A percentile compares a stretch with the other conserved stretches of the same genome.
Evolutionary conservation across 92 coral and sea anemone species (phyloP).

Genomic region (Epizoanthus fatuus): DNA sequence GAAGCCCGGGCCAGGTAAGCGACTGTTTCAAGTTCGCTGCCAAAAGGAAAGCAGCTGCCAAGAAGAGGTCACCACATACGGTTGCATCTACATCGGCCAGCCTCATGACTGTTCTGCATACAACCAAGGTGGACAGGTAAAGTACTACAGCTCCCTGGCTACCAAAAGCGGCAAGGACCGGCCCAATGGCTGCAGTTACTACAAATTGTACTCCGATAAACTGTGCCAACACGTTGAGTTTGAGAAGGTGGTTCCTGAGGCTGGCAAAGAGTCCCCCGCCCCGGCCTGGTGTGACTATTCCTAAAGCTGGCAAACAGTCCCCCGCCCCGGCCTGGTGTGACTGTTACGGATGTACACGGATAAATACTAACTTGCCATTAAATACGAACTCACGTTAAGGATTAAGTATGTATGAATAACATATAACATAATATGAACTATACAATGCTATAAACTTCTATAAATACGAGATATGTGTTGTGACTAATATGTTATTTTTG

Average conservation of each 20-base stretch:
- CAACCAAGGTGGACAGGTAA: not conserved
- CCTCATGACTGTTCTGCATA: conserved; percentile 23
- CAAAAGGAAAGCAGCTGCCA: not conserved
- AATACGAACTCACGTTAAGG: no score
- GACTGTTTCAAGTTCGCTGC: conserved; percentile 34
- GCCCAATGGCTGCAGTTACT: conserved; percentile 8
- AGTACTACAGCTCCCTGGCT: not conserved
- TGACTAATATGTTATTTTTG: no score
- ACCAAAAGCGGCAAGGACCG: not conserved
- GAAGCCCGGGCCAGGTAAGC: conserved; percentile 2
- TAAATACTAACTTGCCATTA: not conserved
- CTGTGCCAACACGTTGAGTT: not conserved
- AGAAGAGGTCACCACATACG: conserved; percentile 7
- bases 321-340: not conserved
- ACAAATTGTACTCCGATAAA: not conserved
- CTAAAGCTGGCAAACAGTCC: not conserved
- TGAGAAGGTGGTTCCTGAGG: not conserved
- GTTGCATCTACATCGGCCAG: conserved; percentile 36
- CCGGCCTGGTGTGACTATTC: not conserved
- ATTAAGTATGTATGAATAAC: no score
- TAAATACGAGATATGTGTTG: no score
- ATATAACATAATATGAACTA: no score
- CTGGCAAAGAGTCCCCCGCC: not conserved
- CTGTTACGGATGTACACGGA: not conserved
- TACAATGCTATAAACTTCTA: no score